These are phyloP conservation scores for Oryctolagus cuniculus DNA, from an alignment of 2,113 vertebrate species.

Conservation along the genomic window DNA sequence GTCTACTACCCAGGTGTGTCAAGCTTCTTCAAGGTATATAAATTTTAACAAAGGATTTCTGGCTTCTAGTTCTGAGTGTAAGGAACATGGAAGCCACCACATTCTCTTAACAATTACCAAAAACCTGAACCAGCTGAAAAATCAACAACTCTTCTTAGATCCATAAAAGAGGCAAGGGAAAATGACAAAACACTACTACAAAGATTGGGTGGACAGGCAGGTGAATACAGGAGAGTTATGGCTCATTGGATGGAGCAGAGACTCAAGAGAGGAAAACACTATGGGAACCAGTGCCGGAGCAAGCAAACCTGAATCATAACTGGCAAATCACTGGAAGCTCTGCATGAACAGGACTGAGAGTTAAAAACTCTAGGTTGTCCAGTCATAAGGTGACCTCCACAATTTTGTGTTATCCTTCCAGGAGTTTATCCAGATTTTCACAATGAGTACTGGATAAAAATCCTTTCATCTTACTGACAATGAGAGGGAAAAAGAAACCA, in stretches of 20 bases:
- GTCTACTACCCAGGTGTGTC: not conserved
- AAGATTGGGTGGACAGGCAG: not conserved
- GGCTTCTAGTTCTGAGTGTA: not conserved
- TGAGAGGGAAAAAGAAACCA: not conserved
- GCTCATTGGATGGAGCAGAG: not conserved
- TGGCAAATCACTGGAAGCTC: not conserved
- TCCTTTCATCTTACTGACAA: not conserved
- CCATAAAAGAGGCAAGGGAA: not conserved
- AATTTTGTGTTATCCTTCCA: not conserved
- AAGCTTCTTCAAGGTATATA: constrained; percentile 52
- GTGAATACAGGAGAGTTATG: not conserved
- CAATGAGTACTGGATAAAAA: not conserved
- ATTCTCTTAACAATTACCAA: not conserved
- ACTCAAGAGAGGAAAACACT: not conserved
- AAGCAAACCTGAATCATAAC: not conserved
- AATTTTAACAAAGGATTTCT: constrained; percentile 41
- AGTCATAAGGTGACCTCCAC: not conserved
- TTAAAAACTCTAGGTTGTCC: not conserved
- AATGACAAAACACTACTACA: not conserved
- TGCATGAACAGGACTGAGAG: not conserved
- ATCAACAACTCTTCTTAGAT: not conserved
- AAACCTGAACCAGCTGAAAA: not conserved
- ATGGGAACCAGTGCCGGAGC: not conserved
- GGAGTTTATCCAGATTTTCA: not conserved
- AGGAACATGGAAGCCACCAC: not conserved